Evolutionary conservation across 1,140 invertebrate genomes (phyloP).

Genomic region (Choristoneura fumiferana): DNA sequence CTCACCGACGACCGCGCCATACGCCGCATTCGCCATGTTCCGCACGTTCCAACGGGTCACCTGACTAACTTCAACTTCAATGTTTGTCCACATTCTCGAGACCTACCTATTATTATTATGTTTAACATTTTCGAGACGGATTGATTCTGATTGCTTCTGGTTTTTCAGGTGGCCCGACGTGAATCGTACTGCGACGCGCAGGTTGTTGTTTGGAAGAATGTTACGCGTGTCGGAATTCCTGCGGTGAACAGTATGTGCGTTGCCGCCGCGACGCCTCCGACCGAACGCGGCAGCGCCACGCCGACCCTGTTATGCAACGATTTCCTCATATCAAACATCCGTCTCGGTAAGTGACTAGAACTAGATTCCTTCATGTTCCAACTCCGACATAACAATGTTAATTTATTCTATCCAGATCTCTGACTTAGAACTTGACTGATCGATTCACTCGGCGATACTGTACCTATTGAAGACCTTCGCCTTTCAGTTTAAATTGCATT

Average conservation of each 20-base stretch:
- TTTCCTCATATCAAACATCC: constrained; percentile 39
- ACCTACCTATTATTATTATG: too few relatives aligned
- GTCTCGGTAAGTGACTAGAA: constrained; percentile 46
- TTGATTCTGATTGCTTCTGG: constrained; percentile 23
- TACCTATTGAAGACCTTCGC: background rate
- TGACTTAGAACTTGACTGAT: background rate
- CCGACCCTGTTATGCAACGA: constrained; percentile 56
- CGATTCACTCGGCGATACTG: background rate
- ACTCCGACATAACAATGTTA: background rate
- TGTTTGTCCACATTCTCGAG: too few relatives aligned
- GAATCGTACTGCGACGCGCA: too few relatives aligned
- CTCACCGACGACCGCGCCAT: constrained; percentile 52
- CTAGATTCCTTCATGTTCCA: constrained; percentile 2
- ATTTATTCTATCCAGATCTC: background rate
- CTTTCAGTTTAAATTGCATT: constrained; percentile 2
- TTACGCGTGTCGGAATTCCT: constrained; percentile 26
- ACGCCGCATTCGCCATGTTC: constrained; percentile 46
- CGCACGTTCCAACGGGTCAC: constrained; percentile 32
- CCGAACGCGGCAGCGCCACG: constrained; percentile 30
- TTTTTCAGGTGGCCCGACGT: constrained; percentile 29
- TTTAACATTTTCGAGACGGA: background rate
- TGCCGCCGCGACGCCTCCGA: constrained; percentile 31
- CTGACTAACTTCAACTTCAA: constrained; percentile 21
- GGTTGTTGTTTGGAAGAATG: too few relatives aligned
- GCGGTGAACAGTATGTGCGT: constrained; percentile 42